phyloP scores from a whole-genome alignment of 2,888 invertebrate genomes.

The Onthophagus sagittarius region DNA sequence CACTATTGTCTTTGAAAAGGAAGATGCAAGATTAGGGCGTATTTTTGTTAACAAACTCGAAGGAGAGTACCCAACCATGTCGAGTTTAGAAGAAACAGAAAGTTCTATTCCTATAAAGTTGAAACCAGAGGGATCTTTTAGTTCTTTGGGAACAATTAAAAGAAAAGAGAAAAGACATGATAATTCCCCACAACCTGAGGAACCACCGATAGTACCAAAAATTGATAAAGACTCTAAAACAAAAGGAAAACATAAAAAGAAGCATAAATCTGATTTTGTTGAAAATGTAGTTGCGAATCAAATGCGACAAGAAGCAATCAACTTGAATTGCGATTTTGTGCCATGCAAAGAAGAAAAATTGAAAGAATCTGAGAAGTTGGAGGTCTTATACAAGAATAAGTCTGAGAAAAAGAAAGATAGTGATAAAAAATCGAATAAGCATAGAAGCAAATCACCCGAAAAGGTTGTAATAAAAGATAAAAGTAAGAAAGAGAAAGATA shows the following conservation, averaged over 20 bases:
- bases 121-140: background rate
- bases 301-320: background rate
- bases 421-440: background rate
- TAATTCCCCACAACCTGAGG: slow-evolving; percentile 14
- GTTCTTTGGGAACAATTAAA: slow-evolving; percentile 13
- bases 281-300: background rate
- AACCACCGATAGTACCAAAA: background rate
- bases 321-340: slow-evolving; percentile 4
- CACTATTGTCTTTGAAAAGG: background rate
- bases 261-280: background rate
- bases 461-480: background rate
- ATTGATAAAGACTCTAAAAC: background rate
- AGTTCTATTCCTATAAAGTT: background rate
- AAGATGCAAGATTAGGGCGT: background rate
- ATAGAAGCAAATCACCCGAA: background rate
- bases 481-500: background rate
- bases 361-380: background rate
- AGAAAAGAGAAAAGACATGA: slow-evolving; percentile 16
- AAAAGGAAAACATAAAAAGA: slow-evolving; percentile 10
- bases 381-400: slow-evolving; percentile 1
- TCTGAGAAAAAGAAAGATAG: background rate
- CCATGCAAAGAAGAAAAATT: slow-evolving; percentile 6
- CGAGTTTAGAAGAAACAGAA: slow-evolving; percentile 12
- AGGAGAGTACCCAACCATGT: slow-evolving; percentile 14
- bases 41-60: slow-evolving; percentile 21